Evolutionary conservation across 92 coral and sea anemone genomes (phyloP).

Genomic region (Palythoa grandiflora): DNA sequence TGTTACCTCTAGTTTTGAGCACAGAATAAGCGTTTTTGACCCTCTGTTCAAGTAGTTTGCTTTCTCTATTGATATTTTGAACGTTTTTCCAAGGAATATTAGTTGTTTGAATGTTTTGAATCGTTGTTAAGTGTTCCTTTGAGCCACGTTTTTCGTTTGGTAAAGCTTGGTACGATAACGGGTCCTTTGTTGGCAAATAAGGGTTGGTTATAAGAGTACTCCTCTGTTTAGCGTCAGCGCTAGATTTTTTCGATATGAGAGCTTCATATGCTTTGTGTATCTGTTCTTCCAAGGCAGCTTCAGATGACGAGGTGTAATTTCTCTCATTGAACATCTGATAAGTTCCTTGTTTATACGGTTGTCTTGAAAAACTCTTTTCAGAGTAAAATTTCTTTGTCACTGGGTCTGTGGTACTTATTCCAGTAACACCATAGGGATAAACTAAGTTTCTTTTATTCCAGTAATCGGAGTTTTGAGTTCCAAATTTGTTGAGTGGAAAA

Average conservation of each 20-base stretch:
- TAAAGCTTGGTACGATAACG: not conserved
- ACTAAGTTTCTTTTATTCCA: not conserved
- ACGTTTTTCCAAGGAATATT: not conserved
- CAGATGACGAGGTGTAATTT: not conserved
- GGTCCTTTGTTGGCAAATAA: constrained; percentile 4
- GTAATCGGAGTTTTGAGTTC: not conserved
- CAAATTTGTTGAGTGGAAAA: not conserved
- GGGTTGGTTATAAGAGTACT: not conserved
- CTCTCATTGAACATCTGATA: not conserved
- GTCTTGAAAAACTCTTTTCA: not conserved
- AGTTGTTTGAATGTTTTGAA: not conserved
- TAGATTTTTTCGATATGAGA: constrained; percentile 4
- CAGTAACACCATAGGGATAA: not conserved
- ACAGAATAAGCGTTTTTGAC: constrained; percentile 23
- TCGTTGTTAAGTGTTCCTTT: not conserved
- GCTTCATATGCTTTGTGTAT: constrained; percentile 28
- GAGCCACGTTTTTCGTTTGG: not conserved
- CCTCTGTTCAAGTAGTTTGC: constrained; percentile 24
- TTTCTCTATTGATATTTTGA: constrained; percentile 21
- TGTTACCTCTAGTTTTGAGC: not conserved
- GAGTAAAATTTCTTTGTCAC: not conserved
- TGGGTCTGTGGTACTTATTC: not conserved
- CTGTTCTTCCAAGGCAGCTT: constrained; percentile 29
- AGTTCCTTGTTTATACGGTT: not conserved
- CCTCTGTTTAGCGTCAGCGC: not conserved